A percentile compares a stretch with the other conserved stretches of the same genome.
Conservation (phyloP, 2,797 vertebrate species). For the Acipenser transmontanus region DNA sequence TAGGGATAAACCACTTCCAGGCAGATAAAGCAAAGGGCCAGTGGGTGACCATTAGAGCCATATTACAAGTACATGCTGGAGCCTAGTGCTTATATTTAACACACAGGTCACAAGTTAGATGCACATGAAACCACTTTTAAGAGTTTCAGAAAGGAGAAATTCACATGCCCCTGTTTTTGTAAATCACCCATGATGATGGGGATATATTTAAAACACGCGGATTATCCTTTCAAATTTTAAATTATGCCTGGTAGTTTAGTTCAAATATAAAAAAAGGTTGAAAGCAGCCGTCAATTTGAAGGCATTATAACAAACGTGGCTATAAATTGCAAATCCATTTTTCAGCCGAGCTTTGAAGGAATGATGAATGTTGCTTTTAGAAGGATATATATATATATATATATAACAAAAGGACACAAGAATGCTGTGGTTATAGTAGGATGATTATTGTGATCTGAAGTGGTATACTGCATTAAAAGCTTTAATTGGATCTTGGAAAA, state of each 20-base stretch:
- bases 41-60: too few relatives aligned
- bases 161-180: too few relatives aligned
- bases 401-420: slow-evolving; percentile 10
- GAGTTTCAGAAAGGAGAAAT: too few relatives aligned
- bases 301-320: slow-evolving; percentile 42
- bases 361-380: neutral
- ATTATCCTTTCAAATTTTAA: slow-evolving; percentile 37
- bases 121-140: too few relatives aligned
- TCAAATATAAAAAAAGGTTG: slow-evolving; percentile 33
- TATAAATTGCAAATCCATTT: slow-evolving; percentile 13
- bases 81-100: too few relatives aligned
- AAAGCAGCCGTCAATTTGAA: slow-evolving; percentile 37
- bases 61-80: too few relatives aligned
- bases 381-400: neutral
- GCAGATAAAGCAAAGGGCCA: too few relatives aligned
- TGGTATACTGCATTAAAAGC: slow-evolving; percentile 10
- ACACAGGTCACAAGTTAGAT: too few relatives aligned
- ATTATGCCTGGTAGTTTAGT: slow-evolving; percentile 27
- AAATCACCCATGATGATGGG: neutral
- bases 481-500: slow-evolving; percentile 14
- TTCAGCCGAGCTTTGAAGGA: slow-evolving; percentile 8
- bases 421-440: slow-evolving; percentile 2
- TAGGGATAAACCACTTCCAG: too few relatives aligned
- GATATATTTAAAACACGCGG: slow-evolving; percentile 32
- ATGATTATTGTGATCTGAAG: slow-evolving; percentile 13